Conservation (phyloP, 2,888 invertebrate species). For the Periphyllus acericola region DNA sequence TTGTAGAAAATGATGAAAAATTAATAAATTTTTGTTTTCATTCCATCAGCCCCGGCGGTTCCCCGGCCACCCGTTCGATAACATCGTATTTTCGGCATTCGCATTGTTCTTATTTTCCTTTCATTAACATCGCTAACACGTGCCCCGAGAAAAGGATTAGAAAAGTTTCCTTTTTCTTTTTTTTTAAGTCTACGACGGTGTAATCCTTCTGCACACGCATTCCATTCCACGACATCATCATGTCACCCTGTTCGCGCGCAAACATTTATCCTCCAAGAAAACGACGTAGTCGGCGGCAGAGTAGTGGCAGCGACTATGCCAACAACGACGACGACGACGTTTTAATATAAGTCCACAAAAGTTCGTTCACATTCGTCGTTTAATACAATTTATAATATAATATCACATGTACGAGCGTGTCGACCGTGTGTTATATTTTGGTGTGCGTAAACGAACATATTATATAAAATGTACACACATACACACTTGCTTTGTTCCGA, state of each 20-base stretch:
- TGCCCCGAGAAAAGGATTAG: constrained; percentile 27
- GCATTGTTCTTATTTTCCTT: background rate
- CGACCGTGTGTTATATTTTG: background rate
- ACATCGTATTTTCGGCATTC: background rate
- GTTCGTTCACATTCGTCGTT: constrained; percentile 28
- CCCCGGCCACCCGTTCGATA: no score
- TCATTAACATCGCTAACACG: constrained; percentile 8
- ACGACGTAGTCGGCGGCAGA: background rate
- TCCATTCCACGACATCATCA: no score
- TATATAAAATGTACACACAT: background rate
- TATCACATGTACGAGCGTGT: background rate
- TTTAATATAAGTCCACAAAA: constrained; percentile 48
- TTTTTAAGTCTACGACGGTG: background rate
- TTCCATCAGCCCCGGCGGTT: no score
- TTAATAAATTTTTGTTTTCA: no score
- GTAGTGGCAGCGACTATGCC: no score
- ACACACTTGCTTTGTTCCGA: background rate
- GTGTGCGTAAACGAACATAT: background rate
- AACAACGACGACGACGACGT: constrained; percentile 12
- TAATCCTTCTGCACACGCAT: background rate
- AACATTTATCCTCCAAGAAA: background rate
- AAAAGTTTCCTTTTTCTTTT: background rate
- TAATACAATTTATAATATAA: background rate
- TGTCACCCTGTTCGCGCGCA: background rate
- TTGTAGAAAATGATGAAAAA: no score